Conservation (phyloP, 2,797 vertebrate genomes). For the Periophthalmus magnuspinnatus region DNA sequence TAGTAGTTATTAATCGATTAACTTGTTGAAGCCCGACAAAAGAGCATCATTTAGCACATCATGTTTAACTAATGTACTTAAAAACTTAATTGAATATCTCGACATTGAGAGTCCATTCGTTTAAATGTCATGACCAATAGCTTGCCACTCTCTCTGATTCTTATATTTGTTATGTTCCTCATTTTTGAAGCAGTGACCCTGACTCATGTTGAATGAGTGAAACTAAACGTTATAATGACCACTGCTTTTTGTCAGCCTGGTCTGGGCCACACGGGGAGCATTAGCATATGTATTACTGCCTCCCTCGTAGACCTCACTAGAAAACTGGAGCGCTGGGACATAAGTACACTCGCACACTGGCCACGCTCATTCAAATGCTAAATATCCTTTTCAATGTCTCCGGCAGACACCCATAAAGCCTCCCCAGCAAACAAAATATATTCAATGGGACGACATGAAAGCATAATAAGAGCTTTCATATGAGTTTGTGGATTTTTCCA, state of each 20-base stretch:
- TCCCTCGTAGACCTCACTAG: constrained; percentile 56
- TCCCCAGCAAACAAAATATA: constrained; percentile 66
- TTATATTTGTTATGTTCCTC: not conserved
- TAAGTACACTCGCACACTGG: constrained; percentile 64
- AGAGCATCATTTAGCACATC: no score
- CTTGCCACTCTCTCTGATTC: not conserved
- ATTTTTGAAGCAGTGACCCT: constrained; percentile 12
- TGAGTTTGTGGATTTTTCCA: constrained; percentile 42
- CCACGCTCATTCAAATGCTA: constrained; percentile 74
- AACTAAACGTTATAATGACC: constrained; percentile 39
- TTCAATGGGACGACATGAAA: constrained; percentile 59
- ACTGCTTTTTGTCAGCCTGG: constrained; percentile 40
- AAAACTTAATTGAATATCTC: no score
- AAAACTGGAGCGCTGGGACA: constrained; percentile 62
- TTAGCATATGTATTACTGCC: constrained; percentile 76
- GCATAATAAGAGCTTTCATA: constrained; percentile 53
- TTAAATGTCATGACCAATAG: not conserved
- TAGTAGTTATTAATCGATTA: no score
- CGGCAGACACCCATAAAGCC: constrained; percentile 58
- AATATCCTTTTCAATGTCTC: constrained; percentile 72
- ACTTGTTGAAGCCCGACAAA: no score
- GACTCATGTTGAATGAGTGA: constrained; percentile 37
- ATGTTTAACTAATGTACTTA: no score
- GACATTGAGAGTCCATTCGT: no score
- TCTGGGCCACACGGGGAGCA: constrained; percentile 45